These are phyloP conservation scores for Catostylus mosaicus DNA, from an alignment of 30 jellyfish, hydroid and myxozoan genomes.

Conservation along the genomic window DNA sequence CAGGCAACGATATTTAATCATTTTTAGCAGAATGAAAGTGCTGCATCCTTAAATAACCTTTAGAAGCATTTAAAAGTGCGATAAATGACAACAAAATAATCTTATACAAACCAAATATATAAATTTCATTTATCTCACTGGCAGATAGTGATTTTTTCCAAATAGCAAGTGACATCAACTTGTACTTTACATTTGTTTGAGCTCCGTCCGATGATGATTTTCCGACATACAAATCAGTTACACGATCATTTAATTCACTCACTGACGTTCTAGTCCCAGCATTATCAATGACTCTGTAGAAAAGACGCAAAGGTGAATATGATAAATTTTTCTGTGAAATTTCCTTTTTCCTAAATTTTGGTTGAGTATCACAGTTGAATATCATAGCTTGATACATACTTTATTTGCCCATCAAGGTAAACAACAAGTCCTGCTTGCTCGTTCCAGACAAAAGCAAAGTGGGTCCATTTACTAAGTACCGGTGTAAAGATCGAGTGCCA, in stretches of 20 bases:
- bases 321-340: not conserved
- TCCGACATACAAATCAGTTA: slow-evolving; percentile 57
- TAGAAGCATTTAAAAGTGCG: too few species aligned
- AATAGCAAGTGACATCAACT: slow-evolving; percentile 81
- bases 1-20: too few species aligned
- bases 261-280: slow-evolving; percentile 44
- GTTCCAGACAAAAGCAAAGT: slow-evolving; percentile 78
- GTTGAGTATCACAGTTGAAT: not conserved
- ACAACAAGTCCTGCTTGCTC: slow-evolving; percentile 65
- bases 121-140: slow-evolving; percentile 55
- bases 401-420: slow-evolving; percentile 62
- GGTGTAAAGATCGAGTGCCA: slow-evolving; percentile 37
- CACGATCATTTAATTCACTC: slow-evolving; percentile 35
- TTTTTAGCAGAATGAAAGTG: too few species aligned
- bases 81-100: too few species aligned
- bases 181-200: slow-evolving; percentile 38
- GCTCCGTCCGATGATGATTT: slow-evolving; percentile 35
- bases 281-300: slow-evolving; percentile 58
- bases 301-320: too few species aligned
- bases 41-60: too few species aligned
- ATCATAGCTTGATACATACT: too few species aligned
- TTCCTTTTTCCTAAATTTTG: not conserved
- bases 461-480: slow-evolving; percentile 66
- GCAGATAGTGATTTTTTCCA: slow-evolving; percentile 60
- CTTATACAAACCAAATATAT: slow-evolving; percentile 63